Conservation (phyloP, 2,797 vertebrate genomes). For the Phoxinus dragarum region DNA sequence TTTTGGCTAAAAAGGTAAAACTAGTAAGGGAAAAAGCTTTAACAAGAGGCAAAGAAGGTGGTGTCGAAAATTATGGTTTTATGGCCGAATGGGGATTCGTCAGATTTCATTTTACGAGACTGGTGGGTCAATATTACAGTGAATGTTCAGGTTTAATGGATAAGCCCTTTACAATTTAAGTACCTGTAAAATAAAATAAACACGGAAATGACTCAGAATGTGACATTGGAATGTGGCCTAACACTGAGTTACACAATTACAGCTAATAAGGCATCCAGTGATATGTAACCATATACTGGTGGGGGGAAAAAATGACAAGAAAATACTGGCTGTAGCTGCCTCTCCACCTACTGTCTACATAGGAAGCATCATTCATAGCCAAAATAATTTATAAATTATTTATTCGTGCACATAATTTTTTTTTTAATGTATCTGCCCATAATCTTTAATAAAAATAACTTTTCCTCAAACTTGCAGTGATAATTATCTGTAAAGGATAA, state of each 20-base stretch:
- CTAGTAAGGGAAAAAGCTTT: background rate
- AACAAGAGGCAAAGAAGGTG: conserved; percentile 18
- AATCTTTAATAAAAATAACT: too few species aligned
- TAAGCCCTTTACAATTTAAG: conserved; percentile 8
- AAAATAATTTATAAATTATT: too few species aligned
- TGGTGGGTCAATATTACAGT: conserved; percentile 5
- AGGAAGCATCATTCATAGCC: background rate
- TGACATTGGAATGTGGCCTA: background rate
- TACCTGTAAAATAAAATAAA: conserved; percentile 28
- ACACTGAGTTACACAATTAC: background rate
- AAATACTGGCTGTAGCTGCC: background rate
- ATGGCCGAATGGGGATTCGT: background rate
- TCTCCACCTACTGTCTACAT: background rate
- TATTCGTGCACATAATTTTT: too few species aligned
- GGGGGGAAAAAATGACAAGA: too few species aligned
- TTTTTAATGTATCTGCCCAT: too few species aligned
- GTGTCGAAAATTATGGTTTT: background rate
- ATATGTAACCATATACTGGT: background rate
- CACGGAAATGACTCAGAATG: conserved; percentile 6
- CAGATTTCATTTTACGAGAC: conserved; percentile 25
- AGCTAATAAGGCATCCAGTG: background rate
- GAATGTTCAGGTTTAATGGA: conserved; percentile 10
- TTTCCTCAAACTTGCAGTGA: too few species aligned
- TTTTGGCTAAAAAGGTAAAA: background rate
- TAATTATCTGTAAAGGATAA: background rate